Evolutionary conservation across 2,888 invertebrate genomes (phyloP).

Genomic region (Coecobrya sp.): DNA sequence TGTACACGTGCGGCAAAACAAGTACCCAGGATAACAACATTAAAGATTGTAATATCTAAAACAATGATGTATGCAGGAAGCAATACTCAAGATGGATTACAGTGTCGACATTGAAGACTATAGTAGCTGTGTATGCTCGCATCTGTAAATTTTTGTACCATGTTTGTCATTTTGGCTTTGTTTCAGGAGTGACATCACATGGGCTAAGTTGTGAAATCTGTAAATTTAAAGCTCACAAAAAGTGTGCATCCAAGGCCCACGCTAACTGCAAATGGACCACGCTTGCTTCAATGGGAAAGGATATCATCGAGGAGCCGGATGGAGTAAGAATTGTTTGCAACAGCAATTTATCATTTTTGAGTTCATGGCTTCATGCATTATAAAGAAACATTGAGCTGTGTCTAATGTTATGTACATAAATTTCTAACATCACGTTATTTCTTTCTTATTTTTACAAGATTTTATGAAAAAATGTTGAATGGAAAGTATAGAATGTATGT

Average conservation of each 20-base stretch:
- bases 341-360: slow-evolving; percentile 53
- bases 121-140: not conserved
- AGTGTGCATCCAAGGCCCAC: slow-evolving; percentile 97
- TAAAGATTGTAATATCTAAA: no score
- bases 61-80: not conserved
- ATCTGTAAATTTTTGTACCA: not conserved
- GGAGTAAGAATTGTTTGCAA: slow-evolving; percentile 90
- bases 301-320: slow-evolving; percentile 97
- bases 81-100: not conserved
- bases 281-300: slow-evolving; percentile 97
- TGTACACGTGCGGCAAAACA: not conserved
- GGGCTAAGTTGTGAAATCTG: slow-evolving; percentile 99
- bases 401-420: slow-evolving; percentile 58
- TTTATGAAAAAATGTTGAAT: slow-evolving; percentile 37
- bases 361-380: slow-evolving; percentile 49
- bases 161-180: slow-evolving; percentile 48
- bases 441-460: slow-evolving; percentile 10
- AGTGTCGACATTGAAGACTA: not conserved
- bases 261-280: slow-evolving; percentile 99
- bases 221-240: slow-evolving; percentile 98
- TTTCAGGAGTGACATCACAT: slow-evolving; percentile 96
- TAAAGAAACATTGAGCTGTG: slow-evolving; percentile 52
- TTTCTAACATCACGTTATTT: slow-evolving; percentile 41
- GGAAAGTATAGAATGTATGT: not conserved
- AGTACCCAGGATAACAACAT: not conserved